phyloP scores from a whole-genome alignment of 1,140 invertebrate genomes.

The Apis cerana region DNA sequence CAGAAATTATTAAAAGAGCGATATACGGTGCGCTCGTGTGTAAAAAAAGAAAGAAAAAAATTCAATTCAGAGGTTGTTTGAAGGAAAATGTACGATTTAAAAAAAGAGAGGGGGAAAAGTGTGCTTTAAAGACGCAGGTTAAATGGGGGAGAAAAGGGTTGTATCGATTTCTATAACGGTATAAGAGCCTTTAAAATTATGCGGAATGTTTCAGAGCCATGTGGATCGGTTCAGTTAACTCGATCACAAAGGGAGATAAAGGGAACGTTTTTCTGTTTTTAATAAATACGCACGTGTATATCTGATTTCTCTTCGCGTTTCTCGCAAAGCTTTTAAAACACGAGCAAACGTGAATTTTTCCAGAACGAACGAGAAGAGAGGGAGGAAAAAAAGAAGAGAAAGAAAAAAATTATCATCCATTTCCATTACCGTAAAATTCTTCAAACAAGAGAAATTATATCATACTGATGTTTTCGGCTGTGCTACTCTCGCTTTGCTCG shows the following conservation, averaged over 20 bases:
- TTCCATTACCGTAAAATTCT: no score
- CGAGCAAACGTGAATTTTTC: no score
- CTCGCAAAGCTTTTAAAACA: no score
- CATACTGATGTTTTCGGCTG: neutral
- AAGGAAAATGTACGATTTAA: neutral
- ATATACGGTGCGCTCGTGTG: neutral
- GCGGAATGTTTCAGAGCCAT: neutral
- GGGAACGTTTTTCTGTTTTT: neutral
- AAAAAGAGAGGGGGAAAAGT: neutral
- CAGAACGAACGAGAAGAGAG: no score
- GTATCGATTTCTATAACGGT: neutral
- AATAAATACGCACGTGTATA: neutral
- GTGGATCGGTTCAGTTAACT: neutral
- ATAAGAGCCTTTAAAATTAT: neutral
- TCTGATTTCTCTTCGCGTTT: no score
- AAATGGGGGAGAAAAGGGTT: neutral
- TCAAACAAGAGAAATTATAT: no score
- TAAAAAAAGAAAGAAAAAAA: neutral
- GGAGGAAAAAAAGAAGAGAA: no score
- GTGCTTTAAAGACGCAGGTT: neutral
- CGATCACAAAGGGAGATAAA: neutral
- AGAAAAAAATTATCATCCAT: no score
- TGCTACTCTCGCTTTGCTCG: neutral
- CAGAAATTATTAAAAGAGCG: conserved; percentile 47
- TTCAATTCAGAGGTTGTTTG: neutral